These are phyloP conservation scores for Bambusicola thoracicus DNA, from an alignment of 2,113 vertebrate genomes.

Conservation along the genomic window DNA sequence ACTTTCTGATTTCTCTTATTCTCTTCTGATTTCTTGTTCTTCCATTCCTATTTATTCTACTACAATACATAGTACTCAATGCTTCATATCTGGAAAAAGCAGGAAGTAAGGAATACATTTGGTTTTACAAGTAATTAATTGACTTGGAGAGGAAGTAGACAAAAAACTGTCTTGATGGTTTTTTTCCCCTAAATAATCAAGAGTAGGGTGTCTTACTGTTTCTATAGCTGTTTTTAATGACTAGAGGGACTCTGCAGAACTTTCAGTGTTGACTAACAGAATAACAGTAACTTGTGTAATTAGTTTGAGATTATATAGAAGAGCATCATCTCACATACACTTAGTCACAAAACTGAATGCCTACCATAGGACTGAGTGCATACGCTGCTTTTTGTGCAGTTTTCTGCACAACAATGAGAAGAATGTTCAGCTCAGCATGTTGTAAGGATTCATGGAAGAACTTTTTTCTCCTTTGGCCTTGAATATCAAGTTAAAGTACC, in stretches of 20 bases:
- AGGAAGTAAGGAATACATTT: background rate
- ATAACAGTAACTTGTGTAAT: background rate
- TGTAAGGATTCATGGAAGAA: background rate
- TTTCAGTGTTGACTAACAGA: fast-evolving
- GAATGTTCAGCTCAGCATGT: background rate
- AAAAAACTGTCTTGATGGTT: fast-evolving
- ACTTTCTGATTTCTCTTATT: background rate
- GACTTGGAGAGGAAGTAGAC: background rate
- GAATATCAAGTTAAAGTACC: background rate
- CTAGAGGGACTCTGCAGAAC: background rate
- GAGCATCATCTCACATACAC: background rate
- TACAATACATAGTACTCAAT: fast-evolving
- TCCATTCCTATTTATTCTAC: background rate
- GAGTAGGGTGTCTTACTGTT: background rate
- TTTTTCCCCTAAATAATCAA: too few species aligned
- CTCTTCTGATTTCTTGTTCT: background rate
- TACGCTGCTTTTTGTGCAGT: fast-evolving
- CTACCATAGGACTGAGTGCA: too few species aligned
- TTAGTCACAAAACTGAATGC: background rate
- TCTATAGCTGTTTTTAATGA: background rate
- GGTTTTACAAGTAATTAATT: background rate
- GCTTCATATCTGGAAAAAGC: background rate
- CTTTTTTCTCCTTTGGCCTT: fast-evolving
- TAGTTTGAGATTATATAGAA: background rate
- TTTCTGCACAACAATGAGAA: background rate